Evolutionary conservation across 2,113 vertebrate species (phyloP).

Genomic region (Hemichromis elongatus): DNA sequence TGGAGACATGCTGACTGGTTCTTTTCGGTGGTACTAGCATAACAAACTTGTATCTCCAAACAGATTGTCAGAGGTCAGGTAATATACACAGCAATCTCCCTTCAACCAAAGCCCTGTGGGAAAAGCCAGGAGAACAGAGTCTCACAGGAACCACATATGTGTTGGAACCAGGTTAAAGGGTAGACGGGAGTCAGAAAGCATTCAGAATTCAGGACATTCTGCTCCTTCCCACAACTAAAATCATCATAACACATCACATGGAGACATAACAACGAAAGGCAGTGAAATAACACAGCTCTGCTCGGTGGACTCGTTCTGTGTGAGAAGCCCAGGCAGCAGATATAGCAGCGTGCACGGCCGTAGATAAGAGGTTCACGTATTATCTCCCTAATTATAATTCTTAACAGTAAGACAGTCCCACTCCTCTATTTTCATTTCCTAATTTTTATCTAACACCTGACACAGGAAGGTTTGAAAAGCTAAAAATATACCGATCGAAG

Average conservation of each 20-base stretch:
- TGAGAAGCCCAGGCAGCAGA: too few species aligned
- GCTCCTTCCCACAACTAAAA: neutral
- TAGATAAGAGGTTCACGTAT: neutral
- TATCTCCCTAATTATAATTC: neutral
- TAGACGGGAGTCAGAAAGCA: neutral
- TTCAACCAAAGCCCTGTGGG: slow-evolving; percentile 28
- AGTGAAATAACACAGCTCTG: neutral
- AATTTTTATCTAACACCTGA: neutral
- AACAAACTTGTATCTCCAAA: neutral
- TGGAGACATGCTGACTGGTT: neutral
- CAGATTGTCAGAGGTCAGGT: neutral
- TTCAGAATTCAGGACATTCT: neutral
- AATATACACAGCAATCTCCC: neutral
- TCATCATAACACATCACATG: neutral
- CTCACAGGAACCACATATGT: slow-evolving; percentile 14
- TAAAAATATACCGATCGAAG: too few species aligned
- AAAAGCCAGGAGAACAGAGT: slow-evolving; percentile 11
- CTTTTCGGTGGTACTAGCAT: neutral
- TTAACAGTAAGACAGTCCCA: neutral
- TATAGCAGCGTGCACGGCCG: neutral
- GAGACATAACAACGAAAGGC: slow-evolving; percentile 21
- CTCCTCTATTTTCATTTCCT: neutral
- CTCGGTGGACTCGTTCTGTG: neutral
- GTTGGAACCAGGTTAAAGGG: neutral
- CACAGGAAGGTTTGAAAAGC: neutral